Evolutionary conservation across 2,113 vertebrate species (phyloP).

Genomic region (Gnathonemus echidnorhynchus): DNA sequence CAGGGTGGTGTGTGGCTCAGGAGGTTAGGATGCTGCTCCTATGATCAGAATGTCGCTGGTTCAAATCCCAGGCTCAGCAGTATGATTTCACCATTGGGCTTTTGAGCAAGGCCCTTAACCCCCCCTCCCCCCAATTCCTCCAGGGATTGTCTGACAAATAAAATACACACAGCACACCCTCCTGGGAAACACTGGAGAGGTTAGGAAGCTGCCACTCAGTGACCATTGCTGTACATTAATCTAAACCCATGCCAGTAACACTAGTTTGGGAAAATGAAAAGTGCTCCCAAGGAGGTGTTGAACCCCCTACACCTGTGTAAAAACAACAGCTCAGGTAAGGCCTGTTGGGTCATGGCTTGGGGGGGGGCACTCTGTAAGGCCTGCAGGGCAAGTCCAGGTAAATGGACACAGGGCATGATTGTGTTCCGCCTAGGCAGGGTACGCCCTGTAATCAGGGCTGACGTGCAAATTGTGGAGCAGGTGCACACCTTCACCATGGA

Average conservation of each 20-base stretch:
- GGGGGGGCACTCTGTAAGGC: slow-evolving; percentile 28
- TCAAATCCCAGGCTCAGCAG: background rate
- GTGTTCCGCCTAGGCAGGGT: background rate
- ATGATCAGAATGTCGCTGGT: background rate
- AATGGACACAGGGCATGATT: slow-evolving; percentile 23
- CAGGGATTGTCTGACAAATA: too few relatives aligned
- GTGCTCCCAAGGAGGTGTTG: slow-evolving; percentile 18
- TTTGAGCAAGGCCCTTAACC: background rate
- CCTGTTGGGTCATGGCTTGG: slow-evolving; percentile 35
- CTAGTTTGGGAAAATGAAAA: background rate
- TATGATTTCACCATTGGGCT: background rate
- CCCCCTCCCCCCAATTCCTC: background rate
- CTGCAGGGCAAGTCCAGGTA: slow-evolving; percentile 13
- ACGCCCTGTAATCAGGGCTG: background rate
- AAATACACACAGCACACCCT: background rate
- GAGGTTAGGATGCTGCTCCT: background rate
- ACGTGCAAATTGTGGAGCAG: background rate
- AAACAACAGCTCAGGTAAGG: slow-evolving; percentile 24
- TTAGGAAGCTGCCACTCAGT: background rate
- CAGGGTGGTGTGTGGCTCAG: background rate
- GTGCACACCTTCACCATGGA: background rate
- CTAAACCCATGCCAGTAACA: background rate
- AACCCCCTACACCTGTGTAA: slow-evolving; percentile 28
- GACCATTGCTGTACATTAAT: background rate
- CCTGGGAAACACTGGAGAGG: background rate